A percentile compares a stretch with the other conserved stretches of the same genome.
Conservation (phyloP, 2,888 invertebrate genomes). For the Apotomis turbidana region DNA sequence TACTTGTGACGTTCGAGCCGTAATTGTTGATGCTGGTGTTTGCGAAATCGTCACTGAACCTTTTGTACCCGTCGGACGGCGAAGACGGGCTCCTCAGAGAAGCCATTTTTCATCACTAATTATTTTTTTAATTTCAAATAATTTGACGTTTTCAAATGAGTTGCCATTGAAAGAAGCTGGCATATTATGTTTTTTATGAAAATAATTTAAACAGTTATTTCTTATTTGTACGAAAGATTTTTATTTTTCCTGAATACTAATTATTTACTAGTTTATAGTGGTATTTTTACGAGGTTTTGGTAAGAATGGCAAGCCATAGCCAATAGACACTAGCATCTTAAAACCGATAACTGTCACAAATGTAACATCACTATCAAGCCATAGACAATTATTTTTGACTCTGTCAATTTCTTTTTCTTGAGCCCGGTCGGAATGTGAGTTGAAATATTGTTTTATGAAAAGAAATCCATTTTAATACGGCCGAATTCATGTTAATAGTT, state of each 20-base stretch:
- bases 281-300: neutral
- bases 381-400: conserved; percentile 55
- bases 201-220: too few species aligned
- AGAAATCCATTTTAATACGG: conserved; percentile 72
- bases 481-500: conserved; percentile 52
- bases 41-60: conserved; percentile 85
- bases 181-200: too few species aligned
- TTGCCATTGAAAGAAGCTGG: neutral
- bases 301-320: conserved; percentile 35
- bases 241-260: too few species aligned
- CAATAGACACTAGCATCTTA: conserved; percentile 26
- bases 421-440: conserved; percentile 81
- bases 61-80: conserved; percentile 85
- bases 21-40: conserved; percentile 84
- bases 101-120: conserved; percentile 80
- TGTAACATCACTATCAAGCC: conserved; percentile 47
- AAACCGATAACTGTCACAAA: conserved; percentile 46
- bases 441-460: conserved; percentile 65
- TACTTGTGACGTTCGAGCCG: conserved; percentile 86
- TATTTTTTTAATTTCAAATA: conserved; percentile 48
- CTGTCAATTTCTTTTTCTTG: conserved; percentile 75
- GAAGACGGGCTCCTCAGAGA: conserved; percentile 83
- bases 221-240: too few species aligned
- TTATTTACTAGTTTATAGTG: too few species aligned
- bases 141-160: conserved; percentile 32